phyloP scores from a whole-genome alignment of 2,797 vertebrate species.

The Rhyacichthys aspro region DNA sequence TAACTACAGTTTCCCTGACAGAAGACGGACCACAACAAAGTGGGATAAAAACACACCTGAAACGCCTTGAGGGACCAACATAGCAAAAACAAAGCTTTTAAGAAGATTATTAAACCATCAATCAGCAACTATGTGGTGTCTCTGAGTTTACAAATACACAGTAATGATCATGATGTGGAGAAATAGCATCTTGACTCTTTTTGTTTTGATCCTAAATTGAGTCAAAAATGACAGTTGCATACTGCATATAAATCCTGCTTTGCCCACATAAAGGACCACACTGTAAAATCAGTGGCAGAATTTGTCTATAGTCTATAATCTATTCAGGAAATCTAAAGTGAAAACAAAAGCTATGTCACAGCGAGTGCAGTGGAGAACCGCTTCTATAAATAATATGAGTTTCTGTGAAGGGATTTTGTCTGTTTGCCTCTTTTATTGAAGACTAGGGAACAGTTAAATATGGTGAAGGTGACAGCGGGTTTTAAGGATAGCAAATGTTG shows the following conservation, averaged over 20 bases:
- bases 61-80: too few species aligned
- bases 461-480: constrained; percentile 14
- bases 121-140: not conserved
- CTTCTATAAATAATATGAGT: constrained; percentile 12
- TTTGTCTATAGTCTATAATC: constrained; percentile 10
- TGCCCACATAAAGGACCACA: too few species aligned
- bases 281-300: constrained; percentile 21
- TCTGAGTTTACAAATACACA: not conserved
- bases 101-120: too few species aligned
- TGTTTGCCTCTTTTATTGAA: constrained; percentile 26
- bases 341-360: constrained; percentile 23
- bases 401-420: constrained; percentile 21
- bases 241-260: too few species aligned
- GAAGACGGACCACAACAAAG: too few species aligned
- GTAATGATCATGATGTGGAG: constrained; percentile 21
- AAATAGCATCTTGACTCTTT: constrained; percentile 33
- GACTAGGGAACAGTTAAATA: constrained; percentile 3
- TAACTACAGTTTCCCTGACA: too few species aligned
- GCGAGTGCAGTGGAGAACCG: not conserved
- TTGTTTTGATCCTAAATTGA: constrained; percentile 6
- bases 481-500: constrained; percentile 44
- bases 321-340: constrained; percentile 31
- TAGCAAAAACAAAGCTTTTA: too few species aligned
- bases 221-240: constrained; percentile 19
- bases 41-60: not conserved